phyloP scores from a whole-genome alignment of 2,888 invertebrate genomes.

The Nomada hirtipes region DNA sequence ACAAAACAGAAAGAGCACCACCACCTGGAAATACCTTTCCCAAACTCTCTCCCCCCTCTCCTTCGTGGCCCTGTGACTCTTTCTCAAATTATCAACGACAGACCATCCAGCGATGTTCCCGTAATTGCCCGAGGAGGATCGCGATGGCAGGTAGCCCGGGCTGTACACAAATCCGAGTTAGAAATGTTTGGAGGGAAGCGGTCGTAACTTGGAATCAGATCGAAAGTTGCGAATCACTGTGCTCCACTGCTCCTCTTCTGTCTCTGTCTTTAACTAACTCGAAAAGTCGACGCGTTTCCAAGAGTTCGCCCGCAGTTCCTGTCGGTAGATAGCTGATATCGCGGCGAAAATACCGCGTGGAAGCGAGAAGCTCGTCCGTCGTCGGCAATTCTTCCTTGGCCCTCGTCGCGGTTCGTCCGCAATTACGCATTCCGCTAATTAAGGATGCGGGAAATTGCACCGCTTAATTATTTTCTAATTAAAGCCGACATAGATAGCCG shows the following conservation, averaged over 20 bases:
- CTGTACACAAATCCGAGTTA: slow-evolving; percentile 42
- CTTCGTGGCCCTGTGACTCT: not conserved
- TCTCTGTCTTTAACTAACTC: slow-evolving; percentile 58
- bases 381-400: slow-evolving; percentile 16
- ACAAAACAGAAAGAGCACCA: not conserved
- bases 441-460: slow-evolving; percentile 69
- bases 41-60: not conserved
- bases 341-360: slow-evolving; percentile 32
- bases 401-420: not conserved
- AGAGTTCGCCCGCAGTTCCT: slow-evolving; percentile 41
- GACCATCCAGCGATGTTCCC: slow-evolving; percentile 10
- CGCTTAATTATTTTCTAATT: slow-evolving; percentile 75
- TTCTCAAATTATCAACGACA: slow-evolving; percentile 30
- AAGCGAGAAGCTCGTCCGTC: slow-evolving; percentile 47
- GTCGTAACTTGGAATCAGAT: slow-evolving; percentile 69
- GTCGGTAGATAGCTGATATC: slow-evolving; percentile 38
- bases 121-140: slow-evolving; percentile 3
- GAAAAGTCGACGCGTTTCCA: slow-evolving; percentile 55
- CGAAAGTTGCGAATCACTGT: slow-evolving; percentile 70
- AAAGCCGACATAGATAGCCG: slow-evolving; percentile 52
- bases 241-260: slow-evolving; percentile 9
- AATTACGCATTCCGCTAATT: slow-evolving; percentile 76
- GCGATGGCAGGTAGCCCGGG: not conserved
- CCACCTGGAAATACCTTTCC: not conserved
- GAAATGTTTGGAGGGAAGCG: slow-evolving; percentile 39